phyloP scores from a whole-genome alignment of 2,797 vertebrate species.

The Coregonus sp. region DNA sequence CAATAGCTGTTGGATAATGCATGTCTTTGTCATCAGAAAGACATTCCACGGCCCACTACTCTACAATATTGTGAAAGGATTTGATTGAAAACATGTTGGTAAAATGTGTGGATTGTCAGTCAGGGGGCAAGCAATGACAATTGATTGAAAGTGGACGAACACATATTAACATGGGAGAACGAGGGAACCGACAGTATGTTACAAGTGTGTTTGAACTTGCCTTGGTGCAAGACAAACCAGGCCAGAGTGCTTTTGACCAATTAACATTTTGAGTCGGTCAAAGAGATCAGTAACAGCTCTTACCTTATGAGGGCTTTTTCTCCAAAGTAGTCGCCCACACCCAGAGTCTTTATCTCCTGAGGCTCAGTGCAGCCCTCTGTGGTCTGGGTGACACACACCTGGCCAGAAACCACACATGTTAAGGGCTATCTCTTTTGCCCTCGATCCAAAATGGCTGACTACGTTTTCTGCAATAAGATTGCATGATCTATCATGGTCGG shows the following conservation, averaged over 20 bases:
- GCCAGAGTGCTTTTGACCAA: background rate
- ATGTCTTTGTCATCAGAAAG: conserved; percentile 31
- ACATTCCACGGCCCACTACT: conserved; percentile 31
- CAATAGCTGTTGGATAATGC: background rate
- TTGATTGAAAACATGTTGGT: background rate
- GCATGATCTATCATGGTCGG: background rate
- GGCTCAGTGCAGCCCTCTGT: conserved; percentile 74
- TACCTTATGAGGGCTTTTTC: conserved; percentile 84
- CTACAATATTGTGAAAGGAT: conserved; percentile 13
- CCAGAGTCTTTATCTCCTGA: conserved; percentile 78
- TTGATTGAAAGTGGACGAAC: background rate
- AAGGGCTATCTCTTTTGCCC: background rate
- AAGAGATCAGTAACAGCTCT: background rate
- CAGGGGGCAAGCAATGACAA: background rate
- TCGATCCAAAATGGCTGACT: background rate
- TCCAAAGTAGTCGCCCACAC: conserved; percentile 81
- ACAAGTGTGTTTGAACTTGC: background rate
- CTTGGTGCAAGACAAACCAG: background rate
- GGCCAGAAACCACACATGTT: conserved; percentile 15
- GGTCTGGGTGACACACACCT: conserved; percentile 81
- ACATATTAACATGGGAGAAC: background rate
- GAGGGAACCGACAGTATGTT: background rate
- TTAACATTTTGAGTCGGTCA: background rate
- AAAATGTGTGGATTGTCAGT: background rate
- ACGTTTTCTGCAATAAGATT: conserved; percentile 2